A percentile compares a stretch with the other conserved stretches of the same genome.
Conservation (phyloP, 2,888 invertebrate genomes). For the Agrotis puta region DNA sequence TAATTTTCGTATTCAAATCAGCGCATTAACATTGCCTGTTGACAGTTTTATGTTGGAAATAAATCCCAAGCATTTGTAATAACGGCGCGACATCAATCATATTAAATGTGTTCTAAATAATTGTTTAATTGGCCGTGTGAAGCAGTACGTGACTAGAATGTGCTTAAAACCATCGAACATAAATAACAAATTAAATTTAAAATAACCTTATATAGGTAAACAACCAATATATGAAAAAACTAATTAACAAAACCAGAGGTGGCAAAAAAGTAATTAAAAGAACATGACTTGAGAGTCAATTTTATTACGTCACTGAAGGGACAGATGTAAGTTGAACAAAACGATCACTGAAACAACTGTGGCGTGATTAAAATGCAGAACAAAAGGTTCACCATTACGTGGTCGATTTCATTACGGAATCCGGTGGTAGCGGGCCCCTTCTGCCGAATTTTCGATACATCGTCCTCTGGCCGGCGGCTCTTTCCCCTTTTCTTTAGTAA, state of each 20-base stretch:
- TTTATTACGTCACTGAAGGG: conserved; percentile 58
- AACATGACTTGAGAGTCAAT: conserved; percentile 40
- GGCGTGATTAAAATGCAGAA: conserved; percentile 68
- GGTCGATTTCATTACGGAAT: conserved; percentile 66
- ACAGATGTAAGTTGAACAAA: conserved; percentile 52
- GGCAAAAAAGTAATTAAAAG: conserved; percentile 52
- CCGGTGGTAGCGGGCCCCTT: conserved; percentile 50
- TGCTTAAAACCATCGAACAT: neutral
- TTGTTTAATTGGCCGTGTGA: conserved; percentile 12
- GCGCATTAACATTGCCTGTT: conserved; percentile 1
- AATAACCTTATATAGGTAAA: conserved; percentile 7
- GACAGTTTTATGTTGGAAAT: conserved; percentile 36
- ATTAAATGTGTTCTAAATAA: conserved; percentile 30
- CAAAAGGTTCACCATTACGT: conserved; percentile 65
- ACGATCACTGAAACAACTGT: conserved; percentile 53
- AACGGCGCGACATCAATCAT: conserved; percentile 32
- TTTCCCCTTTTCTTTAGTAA: conserved; percentile 58
- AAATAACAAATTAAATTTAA: neutral
- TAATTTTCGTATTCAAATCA: conserved; percentile 14
- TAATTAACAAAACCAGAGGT: conserved; percentile 20
- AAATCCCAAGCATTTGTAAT: conserved; percentile 34
- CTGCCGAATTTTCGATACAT: conserved; percentile 55
- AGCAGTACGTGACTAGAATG: neutral
- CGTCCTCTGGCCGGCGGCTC: conserved; percentile 49
- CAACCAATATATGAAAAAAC: conserved; percentile 20